A percentile compares a stretch with the other conserved stretches of the same genome.
Conservation (phyloP, 1,140 invertebrate species). For the Heterodera carotae region DNA sequence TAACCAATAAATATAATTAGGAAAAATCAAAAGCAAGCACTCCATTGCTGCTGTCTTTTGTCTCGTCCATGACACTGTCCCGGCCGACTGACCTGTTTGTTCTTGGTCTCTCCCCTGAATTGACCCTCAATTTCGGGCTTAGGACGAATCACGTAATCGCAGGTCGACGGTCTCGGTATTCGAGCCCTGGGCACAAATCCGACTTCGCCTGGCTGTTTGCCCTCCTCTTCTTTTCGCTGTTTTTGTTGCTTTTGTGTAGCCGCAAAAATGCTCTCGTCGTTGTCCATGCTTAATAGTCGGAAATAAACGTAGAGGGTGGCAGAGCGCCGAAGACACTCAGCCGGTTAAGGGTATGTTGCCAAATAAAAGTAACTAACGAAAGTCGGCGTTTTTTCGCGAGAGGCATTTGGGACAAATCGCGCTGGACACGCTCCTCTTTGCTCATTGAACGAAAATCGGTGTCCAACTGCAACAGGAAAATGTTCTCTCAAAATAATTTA, state of each 20-base stretch:
- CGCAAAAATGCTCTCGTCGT: slow-evolving; percentile 33
- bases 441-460: slow-evolving; percentile 84
- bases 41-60: neutral
- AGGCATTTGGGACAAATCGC: slow-evolving; percentile 85
- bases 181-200: slow-evolving; percentile 91
- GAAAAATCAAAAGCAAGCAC: neutral
- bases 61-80: too few species aligned
- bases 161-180: slow-evolving; percentile 89
- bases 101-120: slow-evolving; percentile 55
- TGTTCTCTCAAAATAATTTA: slow-evolving; percentile 2
- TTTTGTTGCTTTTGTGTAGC: slow-evolving; percentile 24
- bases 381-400: slow-evolving; percentile 70
- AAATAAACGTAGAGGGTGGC: neutral
- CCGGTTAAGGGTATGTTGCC: neutral
- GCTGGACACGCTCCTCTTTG: slow-evolving; percentile 78
- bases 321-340: neutral
- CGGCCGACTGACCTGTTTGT: slow-evolving; percentile 22
- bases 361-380: slow-evolving; percentile 19
- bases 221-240: slow-evolving; percentile 32
- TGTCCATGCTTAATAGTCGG: slow-evolving; percentile 33
- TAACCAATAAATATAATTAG: too few species aligned
- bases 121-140: slow-evolving; percentile 72
- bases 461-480: slow-evolving; percentile 52
- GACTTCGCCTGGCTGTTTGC: slow-evolving; percentile 80
- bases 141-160: slow-evolving; percentile 88